Evolutionary conservation across 92 coral and sea anemone genomes (phyloP).

Genomic region (Pocillopora grandis): DNA sequence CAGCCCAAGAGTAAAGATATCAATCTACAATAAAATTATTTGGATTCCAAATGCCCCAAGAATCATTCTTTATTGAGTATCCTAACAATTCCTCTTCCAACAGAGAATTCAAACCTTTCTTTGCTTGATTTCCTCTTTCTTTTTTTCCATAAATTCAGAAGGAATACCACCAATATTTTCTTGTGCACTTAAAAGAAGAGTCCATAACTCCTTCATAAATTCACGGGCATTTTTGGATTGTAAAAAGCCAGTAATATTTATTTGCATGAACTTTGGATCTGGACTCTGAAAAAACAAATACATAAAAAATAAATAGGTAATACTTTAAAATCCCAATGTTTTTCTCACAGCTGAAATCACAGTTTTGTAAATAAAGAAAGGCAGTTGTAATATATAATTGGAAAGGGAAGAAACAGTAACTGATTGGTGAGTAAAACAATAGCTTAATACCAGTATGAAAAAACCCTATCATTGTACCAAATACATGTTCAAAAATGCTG

Average conservation of each 20-base stretch:
- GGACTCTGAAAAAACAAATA: slow-evolving; percentile 65
- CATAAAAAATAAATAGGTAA: not conserved
- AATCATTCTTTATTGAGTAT: not conserved
- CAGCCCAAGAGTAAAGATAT: no score
- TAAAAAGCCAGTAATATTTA: slow-evolving; percentile 91
- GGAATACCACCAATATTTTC: slow-evolving; percentile 99
- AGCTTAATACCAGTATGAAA: no score
- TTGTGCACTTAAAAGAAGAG: slow-evolving; percentile 89
- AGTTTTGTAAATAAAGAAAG: no score
- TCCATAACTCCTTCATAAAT: slow-evolving; percentile 97
- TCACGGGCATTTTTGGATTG: slow-evolving; percentile 96
- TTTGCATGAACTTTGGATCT: slow-evolving; percentile 97
- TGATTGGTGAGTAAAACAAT: no score
- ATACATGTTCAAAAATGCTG: no score
- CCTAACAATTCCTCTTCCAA: not conserved
- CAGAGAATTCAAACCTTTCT: slow-evolving; percentile 66
- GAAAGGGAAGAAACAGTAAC: no score
- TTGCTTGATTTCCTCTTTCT: slow-evolving; percentile 97
- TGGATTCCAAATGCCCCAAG: no score
- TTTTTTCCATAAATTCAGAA: slow-evolving; percentile 84
- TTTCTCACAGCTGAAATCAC: no score
- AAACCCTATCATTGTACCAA: no score
- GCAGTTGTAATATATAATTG: no score
- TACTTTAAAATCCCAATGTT: no score
- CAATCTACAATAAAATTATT: no score